These are phyloP conservation scores for Porites australiensis DNA, from an alignment of 64 coral and sea anemone species.

Conservation along the genomic window DNA sequence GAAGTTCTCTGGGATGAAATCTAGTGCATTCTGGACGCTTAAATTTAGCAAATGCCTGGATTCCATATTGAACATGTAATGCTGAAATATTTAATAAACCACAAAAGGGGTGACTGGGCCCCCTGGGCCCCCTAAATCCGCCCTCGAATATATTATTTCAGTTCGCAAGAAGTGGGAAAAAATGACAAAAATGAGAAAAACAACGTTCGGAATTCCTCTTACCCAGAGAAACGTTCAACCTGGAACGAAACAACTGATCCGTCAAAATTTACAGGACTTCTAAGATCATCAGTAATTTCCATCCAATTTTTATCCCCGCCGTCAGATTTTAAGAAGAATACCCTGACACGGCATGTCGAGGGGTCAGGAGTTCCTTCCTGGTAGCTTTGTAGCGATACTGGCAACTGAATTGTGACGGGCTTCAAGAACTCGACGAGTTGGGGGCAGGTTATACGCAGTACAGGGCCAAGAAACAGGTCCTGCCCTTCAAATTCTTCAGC, in stretches of 20 bases:
- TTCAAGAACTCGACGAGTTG: background rate
- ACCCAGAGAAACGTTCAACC: slow-evolving; percentile 21
- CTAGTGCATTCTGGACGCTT: too few species aligned
- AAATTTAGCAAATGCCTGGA: too few species aligned
- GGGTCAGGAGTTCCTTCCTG: background rate
- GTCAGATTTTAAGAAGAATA: slow-evolving; percentile 5
- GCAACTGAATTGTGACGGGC: slow-evolving; percentile 20
- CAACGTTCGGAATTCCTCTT: background rate
- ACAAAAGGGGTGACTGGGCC: too few species aligned
- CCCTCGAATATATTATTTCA: too few species aligned
- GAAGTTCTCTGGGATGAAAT: too few species aligned
- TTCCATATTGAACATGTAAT: too few species aligned
- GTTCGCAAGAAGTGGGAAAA: too few species aligned
- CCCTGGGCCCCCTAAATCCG: too few species aligned
- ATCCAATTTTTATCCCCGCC: background rate
- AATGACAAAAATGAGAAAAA: too few species aligned
- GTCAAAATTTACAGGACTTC: background rate
- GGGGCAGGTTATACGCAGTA: background rate
- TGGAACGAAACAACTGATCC: background rate
- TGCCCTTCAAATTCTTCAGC: background rate
- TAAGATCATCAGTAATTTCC: slow-evolving; percentile 9
- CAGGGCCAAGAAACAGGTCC: background rate
- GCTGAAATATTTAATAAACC: too few species aligned
- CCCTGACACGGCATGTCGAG: background rate
- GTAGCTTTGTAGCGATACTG: background rate